phyloP scores from a whole-genome alignment of 2,888 invertebrate genomes.

The Eupithecia subfuscata region DNA sequence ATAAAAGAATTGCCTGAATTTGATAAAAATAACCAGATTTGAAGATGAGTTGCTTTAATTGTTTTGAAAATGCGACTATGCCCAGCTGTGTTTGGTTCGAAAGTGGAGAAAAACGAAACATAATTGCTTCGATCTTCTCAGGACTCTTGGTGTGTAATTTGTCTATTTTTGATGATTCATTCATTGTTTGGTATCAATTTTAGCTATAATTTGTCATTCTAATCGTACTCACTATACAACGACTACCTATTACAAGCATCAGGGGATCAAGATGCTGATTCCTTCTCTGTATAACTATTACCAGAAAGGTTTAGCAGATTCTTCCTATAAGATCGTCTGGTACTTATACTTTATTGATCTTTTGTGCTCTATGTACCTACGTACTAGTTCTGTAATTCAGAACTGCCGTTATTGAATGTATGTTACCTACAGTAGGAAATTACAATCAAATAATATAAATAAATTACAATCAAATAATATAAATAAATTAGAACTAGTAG shows the following conservation, averaged over 20 bases:
- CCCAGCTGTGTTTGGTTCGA: conserved; percentile 93
- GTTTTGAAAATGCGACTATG: conserved; percentile 90
- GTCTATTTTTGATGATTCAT: conserved; percentile 73
- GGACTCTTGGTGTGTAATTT: conserved; percentile 89
- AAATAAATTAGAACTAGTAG: too few relatives aligned
- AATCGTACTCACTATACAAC: not conserved
- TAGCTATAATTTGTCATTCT: conserved; percentile 18
- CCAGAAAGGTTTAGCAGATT: not conserved
- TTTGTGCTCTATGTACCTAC: not conserved
- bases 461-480: too few relatives aligned
- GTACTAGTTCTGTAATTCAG: too few relatives aligned
- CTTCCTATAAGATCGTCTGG: not conserved
- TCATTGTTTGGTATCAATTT: conserved; percentile 8
- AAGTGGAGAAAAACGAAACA: conserved; percentile 93
- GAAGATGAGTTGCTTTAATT: conserved; percentile 86
- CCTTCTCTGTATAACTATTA: not conserved
- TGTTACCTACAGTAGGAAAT: too few relatives aligned
- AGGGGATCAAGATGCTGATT: not conserved
- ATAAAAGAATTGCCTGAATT: not conserved
- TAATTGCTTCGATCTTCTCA: conserved; percentile 92
- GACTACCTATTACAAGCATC: not conserved
- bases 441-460: too few relatives aligned
- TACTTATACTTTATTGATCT: not conserved
- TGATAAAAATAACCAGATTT: not conserved
- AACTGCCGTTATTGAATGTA: too few relatives aligned